A percentile compares a stretch with the other conserved stretches of the same genome.
phyloP scores from a whole-genome alignment of 2,888 invertebrate species.

The Proisotoma minuta region DNA sequence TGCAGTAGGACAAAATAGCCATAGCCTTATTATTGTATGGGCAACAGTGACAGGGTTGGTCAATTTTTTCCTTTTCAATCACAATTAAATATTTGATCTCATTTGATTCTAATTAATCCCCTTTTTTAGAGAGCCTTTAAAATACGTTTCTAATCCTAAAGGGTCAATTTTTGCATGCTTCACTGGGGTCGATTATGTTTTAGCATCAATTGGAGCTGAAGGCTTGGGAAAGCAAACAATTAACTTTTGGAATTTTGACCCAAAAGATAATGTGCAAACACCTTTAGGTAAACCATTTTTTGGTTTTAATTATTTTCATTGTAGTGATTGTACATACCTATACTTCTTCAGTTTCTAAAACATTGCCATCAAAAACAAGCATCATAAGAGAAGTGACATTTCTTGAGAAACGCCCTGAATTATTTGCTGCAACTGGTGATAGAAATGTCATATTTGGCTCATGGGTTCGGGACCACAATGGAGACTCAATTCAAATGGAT shows the following conservation, averaged over 20 bases:
- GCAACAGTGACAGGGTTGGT: conserved; percentile 30
- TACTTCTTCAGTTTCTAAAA: conserved; percentile 14
- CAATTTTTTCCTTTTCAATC: neutral
- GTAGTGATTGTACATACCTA: neutral
- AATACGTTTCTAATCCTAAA: conserved; percentile 27
- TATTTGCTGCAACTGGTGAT: conserved; percentile 42
- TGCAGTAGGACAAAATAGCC: conserved; percentile 36
- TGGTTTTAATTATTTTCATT: conserved; percentile 1
- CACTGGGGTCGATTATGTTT: conserved; percentile 24
- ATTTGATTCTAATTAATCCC: neutral
- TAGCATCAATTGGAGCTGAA: conserved; percentile 33
- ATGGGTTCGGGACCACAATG: conserved; percentile 29
- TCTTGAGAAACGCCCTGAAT: conserved; percentile 23
- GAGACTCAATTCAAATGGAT: conserved; percentile 9
- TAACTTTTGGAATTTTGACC: conserved; percentile 27
- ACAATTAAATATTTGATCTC: neutral
- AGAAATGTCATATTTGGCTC: conserved; percentile 37
- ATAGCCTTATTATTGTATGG: conserved; percentile 42
- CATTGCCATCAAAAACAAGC: conserved; percentile 2
- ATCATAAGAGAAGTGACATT: conserved; percentile 29
- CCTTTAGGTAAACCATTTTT: conserved; percentile 19
- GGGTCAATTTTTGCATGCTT: conserved; percentile 26
- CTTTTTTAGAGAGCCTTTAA: conserved; percentile 23
- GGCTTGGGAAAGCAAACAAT: conserved; percentile 27
- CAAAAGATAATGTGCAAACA: conserved; percentile 14